Conservation (phyloP, 2,113 vertebrate species). For the Petrocephalus zakoni region DNA sequence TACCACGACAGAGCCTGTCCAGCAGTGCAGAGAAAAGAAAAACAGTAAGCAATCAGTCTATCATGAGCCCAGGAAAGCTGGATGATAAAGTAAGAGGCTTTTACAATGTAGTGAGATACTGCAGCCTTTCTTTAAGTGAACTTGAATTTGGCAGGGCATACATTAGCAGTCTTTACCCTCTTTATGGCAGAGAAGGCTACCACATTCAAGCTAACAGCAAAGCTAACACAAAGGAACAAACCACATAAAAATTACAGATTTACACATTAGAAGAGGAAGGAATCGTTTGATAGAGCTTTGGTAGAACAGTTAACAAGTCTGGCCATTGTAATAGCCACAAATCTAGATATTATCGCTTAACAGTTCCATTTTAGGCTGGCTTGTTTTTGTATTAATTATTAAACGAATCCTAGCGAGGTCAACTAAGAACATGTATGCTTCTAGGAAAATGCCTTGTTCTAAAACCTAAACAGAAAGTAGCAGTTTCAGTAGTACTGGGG, state of each 20-base stretch:
- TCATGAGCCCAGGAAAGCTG: not conserved
- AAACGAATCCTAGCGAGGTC: not conserved
- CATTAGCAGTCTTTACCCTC: not conserved
- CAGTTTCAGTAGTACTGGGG: not conserved
- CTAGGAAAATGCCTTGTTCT: not conserved
- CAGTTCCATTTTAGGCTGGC: not conserved
- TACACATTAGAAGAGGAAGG: not conserved
- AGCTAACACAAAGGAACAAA: not conserved
- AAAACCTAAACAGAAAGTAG: not conserved
- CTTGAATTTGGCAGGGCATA: not conserved
- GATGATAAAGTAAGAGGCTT: not conserved
- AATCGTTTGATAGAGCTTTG: not conserved
- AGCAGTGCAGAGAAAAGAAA: not conserved
- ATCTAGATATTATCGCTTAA: not conserved
- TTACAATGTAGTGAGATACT: not conserved
- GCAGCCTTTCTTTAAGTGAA: not conserved
- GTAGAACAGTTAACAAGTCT: not conserved
- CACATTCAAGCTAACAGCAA: not conserved
- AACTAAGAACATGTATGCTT: not conserved
- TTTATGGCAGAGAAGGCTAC: too few relatives aligned
- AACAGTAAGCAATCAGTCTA: not conserved
- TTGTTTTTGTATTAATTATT: constrained; percentile 11
- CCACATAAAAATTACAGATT: not conserved
- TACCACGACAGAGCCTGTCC: not conserved
- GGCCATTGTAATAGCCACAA: not conserved